Conservation (phyloP, 2,797 vertebrate species). For the Pangasius sanitwongsei region DNA sequence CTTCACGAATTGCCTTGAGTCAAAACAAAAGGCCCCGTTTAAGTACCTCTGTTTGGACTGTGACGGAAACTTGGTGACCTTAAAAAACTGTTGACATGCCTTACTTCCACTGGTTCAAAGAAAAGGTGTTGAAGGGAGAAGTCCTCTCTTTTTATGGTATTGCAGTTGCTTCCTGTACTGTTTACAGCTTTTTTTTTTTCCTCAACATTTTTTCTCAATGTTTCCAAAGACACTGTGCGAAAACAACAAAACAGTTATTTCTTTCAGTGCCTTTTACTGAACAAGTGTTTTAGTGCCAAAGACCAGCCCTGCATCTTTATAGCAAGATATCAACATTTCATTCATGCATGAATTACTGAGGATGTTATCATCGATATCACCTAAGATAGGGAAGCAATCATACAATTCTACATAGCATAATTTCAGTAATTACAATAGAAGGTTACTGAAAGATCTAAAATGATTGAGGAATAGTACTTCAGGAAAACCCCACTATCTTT, state of each 20-base stretch:
- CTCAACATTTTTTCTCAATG: not conserved
- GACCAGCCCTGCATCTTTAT: not conserved
- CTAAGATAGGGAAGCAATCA: not conserved
- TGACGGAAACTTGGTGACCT: slow-evolving; percentile 3
- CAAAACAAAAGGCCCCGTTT: slow-evolving; percentile 48
- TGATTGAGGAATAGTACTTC: slow-evolving; percentile 50
- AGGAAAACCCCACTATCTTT: slow-evolving; percentile 61
- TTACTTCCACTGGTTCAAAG: slow-evolving; percentile 2
- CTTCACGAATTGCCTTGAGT: slow-evolving; percentile 44
- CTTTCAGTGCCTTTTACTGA: too few species aligned
- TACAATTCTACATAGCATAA: not conserved
- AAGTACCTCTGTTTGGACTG: slow-evolving; percentile 18
- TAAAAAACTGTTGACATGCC: not conserved
- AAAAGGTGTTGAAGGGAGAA: not conserved
- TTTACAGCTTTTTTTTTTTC: not conserved
- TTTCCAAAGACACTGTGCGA: not conserved
- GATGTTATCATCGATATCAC: not conserved
- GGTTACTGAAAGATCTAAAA: slow-evolving; percentile 16
- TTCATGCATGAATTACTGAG: not conserved
- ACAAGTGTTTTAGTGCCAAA: not conserved
- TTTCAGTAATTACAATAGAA: not conserved
- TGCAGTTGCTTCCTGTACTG: not conserved
- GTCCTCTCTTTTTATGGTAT: not conserved
- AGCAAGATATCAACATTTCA: not conserved
- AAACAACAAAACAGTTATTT: not conserved